Conservation (phyloP, 2,797 vertebrate species). For the Gambusia yucatana region DNA sequence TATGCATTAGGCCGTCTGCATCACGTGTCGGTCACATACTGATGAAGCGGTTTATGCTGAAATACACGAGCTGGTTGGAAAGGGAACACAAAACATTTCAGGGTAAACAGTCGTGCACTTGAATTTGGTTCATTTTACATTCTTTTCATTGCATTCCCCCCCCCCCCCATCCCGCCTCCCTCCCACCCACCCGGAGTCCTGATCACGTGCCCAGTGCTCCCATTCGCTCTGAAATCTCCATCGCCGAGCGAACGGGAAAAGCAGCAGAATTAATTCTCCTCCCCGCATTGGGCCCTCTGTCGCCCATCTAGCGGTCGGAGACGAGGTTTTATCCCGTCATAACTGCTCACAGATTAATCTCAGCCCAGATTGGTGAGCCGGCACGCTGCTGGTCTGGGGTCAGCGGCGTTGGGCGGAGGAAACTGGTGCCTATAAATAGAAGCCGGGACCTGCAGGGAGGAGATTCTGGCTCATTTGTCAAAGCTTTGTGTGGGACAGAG, state of each 20-base stretch:
- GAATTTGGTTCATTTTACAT: constrained; percentile 15
- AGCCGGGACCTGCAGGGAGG: constrained; percentile 56
- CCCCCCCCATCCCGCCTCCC: constrained; percentile 13
- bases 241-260: constrained; percentile 30
- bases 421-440: constrained; percentile 69
- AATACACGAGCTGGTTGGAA: constrained; percentile 9
- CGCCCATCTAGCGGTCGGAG: constrained; percentile 56
- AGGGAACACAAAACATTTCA: not conserved
- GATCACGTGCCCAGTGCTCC: constrained; percentile 52
- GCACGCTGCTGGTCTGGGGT: constrained; percentile 57
- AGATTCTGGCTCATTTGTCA: constrained; percentile 58
- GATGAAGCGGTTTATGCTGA: not conserved
- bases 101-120: not conserved
- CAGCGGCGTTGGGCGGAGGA: constrained; percentile 52
- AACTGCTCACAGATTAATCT: constrained; percentile 68
- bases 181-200: constrained; percentile 41
- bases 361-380: constrained; percentile 57
- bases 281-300: constrained; percentile 39
- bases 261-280: constrained; percentile 52
- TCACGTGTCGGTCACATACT: not conserved
- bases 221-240: constrained; percentile 35
- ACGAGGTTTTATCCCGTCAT: constrained; percentile 62
- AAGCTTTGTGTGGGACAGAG: constrained; percentile 42
- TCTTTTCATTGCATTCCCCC: constrained; percentile 26
- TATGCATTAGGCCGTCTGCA: constrained; percentile 11